These are phyloP conservation scores for Pogonomyrmex barbatus DNA, from an alignment of 1,140 invertebrate genomes.

Conservation along the genomic window DNA sequence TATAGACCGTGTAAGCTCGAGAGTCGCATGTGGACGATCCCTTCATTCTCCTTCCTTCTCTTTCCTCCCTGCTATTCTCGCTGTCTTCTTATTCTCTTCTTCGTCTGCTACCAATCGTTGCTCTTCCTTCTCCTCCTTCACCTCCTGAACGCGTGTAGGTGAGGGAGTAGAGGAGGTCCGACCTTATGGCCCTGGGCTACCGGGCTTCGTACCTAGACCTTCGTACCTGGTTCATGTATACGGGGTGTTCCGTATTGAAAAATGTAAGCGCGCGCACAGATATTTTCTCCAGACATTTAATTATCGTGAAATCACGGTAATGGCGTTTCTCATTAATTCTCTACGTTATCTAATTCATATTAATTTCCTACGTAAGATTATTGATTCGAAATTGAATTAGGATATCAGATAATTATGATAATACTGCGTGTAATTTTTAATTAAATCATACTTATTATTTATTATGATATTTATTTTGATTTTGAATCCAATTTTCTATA, in stretches of 20 bases:
- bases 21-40: conserved; percentile 74
- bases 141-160: conserved; percentile 76
- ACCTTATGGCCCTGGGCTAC: conserved; percentile 85
- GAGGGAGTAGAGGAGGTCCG: conserved; percentile 83
- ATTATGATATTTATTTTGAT: neutral
- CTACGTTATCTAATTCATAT: neutral
- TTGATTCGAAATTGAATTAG: conserved; percentile 16
- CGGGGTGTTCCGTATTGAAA: conserved; percentile 77
- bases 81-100: conserved; percentile 38
- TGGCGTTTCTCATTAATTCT: neutral
- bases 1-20: conserved; percentile 80
- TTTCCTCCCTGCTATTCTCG: conserved; percentile 18
- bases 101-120: conserved; percentile 52
- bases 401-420: neutral
- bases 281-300: conserved; percentile 35
- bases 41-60: conserved; percentile 54
- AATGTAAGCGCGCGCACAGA: conserved; percentile 32
- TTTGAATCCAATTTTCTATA: neutral
- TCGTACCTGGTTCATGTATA: conserved; percentile 76
- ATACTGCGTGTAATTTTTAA: conserved; percentile 23
- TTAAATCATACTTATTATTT: neutral
- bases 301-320: conserved; percentile 6
- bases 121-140: conserved; percentile 54
- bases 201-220: conserved; percentile 81
- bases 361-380: neutral